A percentile compares a stretch with the other conserved stretches of the same genome.
phyloP scores from a whole-genome alignment of 2,888 invertebrate genomes.

The Zele albiditarsus region DNA sequence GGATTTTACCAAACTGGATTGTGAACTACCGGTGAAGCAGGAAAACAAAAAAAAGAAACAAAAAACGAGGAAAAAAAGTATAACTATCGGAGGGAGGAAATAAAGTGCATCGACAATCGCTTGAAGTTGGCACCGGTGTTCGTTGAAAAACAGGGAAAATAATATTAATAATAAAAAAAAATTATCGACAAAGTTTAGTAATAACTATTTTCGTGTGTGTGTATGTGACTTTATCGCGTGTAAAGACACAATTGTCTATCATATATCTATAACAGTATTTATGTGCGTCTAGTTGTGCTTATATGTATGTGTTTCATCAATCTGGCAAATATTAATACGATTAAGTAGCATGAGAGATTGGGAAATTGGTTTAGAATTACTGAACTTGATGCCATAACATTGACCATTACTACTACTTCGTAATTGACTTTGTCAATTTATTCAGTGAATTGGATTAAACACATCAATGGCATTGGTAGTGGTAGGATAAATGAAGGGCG shows the following conservation, averaged over 20 bases:
- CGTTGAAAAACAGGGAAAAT: no score
- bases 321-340: conserved; percentile 14
- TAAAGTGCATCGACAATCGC: conserved; percentile 37
- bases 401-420: background rate
- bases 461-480: conserved; percentile 17
- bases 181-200: conserved; percentile 45
- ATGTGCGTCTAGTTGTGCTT: background rate
- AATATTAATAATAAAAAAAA: background rate
- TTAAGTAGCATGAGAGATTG: conserved; percentile 5
- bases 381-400: conserved; percentile 6
- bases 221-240: conserved; percentile 30
- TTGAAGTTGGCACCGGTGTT: conserved; percentile 40
- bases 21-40: background rate
- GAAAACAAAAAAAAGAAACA: background rate
- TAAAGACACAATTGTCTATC: conserved; percentile 13
- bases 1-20: conserved; percentile 3
- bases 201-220: conserved; percentile 42
- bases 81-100: background rate
- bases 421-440: conserved; percentile 18
- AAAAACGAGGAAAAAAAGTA: background rate
- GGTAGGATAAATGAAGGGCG: background rate
- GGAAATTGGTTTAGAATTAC: background rate
- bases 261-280: background rate
- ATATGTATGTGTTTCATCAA: background rate
- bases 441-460: conserved; percentile 6